Evolutionary conservation across 1,140 invertebrate genomes (phyloP).

Genomic region (Palaemon carinicauda): DNA sequence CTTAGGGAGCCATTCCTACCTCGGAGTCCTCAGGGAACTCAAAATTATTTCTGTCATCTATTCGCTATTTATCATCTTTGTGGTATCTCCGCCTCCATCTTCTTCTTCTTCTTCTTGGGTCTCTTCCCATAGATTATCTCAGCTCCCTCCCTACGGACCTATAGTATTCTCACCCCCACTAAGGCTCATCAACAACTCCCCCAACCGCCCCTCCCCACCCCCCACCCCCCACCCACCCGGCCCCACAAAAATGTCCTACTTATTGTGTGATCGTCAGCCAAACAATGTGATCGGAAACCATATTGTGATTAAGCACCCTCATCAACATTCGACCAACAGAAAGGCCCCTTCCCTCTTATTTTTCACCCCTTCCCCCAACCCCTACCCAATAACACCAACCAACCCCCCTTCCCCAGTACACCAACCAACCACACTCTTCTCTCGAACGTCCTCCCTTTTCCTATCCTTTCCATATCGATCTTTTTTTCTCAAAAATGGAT

Average conservation of each 20-base stretch:
- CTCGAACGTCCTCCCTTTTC: not conserved
- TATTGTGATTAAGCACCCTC: too few species aligned
- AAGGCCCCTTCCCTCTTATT: not conserved
- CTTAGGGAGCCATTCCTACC: too few species aligned
- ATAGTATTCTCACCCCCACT: not conserved
- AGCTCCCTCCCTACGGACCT: too few species aligned
- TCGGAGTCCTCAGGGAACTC: too few species aligned
- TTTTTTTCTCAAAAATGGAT: not conserved
- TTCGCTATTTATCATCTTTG: not conserved
- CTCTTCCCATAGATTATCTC: not conserved
- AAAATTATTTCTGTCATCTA: too few species aligned
- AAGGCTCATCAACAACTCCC: not conserved
- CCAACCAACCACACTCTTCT: too few species aligned
- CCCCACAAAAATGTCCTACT: not conserved
- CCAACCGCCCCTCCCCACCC: not conserved
- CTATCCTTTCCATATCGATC: not conserved
- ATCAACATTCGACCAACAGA: too few species aligned
- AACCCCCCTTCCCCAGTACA: too few species aligned
- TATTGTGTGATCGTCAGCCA: too few species aligned
- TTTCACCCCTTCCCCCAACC: not conserved
- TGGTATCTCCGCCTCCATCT: not conserved
- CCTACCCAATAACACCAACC: too few species aligned
- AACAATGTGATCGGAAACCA: too few species aligned
- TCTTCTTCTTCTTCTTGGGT: not conserved
- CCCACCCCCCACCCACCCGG: not conserved